Conservation (phyloP, 2,888 invertebrate genomes). For the Drosophila lacicola region DNA sequence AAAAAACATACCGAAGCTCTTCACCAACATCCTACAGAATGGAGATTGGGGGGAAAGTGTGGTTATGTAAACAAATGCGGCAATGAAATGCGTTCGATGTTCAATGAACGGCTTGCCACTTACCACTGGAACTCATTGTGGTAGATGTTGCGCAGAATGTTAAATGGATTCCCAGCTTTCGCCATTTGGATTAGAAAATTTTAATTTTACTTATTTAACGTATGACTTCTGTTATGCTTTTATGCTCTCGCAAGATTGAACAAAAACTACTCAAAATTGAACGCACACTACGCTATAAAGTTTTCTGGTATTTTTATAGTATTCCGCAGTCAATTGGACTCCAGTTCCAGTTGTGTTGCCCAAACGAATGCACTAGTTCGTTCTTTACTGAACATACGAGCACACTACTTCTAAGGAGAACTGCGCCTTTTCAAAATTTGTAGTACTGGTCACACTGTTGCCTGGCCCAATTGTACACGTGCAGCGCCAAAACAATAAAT, state of each 20-base stretch:
- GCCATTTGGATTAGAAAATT: constrained; percentile 86
- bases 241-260: constrained; percentile 31
- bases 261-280: constrained; percentile 6
- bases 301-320: constrained; percentile 21
- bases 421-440: background rate
- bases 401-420: background rate
- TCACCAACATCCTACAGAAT: constrained; percentile 90
- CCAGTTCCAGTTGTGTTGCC: background rate
- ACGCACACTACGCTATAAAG: constrained; percentile 26
- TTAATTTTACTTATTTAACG: constrained; percentile 22
- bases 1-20: constrained; percentile 92
- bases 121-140: constrained; percentile 92
- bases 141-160: constrained; percentile 88
- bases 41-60: constrained; percentile 36
- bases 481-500: constrained; percentile 51
- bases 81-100: background rate
- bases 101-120: constrained; percentile 76
- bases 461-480: constrained; percentile 48
- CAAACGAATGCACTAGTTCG: background rate
- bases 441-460: constrained; percentile 38
- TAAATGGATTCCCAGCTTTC: constrained; percentile 86
- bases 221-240: constrained; percentile 16
- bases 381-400: background rate
- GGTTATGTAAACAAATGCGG: constrained; percentile 56
- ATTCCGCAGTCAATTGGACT: background rate